Conservation (phyloP, 1,140 invertebrate genomes). For the Apis mellifera region DNA sequence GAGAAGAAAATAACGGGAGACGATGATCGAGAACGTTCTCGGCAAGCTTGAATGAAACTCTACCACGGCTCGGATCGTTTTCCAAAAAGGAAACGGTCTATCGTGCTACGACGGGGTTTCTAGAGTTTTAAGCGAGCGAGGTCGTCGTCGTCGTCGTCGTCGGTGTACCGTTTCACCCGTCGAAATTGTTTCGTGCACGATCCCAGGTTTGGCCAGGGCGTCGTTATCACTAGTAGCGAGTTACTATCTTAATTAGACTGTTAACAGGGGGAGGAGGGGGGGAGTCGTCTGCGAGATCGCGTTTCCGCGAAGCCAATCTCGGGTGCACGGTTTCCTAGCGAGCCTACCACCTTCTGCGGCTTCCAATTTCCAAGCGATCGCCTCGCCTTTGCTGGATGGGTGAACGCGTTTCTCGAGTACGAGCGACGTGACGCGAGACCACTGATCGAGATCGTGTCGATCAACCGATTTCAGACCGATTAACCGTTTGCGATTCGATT, state of each 20-base stretch:
- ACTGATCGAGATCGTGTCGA: neutral
- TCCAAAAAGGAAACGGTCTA: slow-evolving; percentile 22
- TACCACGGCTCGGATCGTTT: neutral
- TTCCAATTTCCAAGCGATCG: slow-evolving; percentile 40
- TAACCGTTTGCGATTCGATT: neutral
- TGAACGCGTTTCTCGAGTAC: neutral
- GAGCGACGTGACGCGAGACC: neutral
- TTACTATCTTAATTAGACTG: slow-evolving; percentile 49
- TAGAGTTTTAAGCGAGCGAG: neutral
- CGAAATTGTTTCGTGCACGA: slow-evolving; percentile 19
- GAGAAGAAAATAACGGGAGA: neutral
- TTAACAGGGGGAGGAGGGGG: slow-evolving; percentile 2
- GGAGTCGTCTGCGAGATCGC: slow-evolving; percentile 36
- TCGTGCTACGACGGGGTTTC: neutral
- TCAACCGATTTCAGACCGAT: neutral
- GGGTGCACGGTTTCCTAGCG: slow-evolving; percentile 27
- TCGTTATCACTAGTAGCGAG: slow-evolving; percentile 34
- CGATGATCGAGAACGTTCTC: neutral
- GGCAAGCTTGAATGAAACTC: slow-evolving; percentile 3
- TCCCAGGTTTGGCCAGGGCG: neutral
- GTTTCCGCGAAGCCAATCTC: slow-evolving; percentile 50
- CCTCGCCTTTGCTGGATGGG: neutral
- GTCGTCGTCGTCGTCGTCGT: neutral
- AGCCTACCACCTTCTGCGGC: slow-evolving; percentile 3
- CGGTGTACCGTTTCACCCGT: slow-evolving; percentile 37